phyloP scores from a whole-genome alignment of 2,797 vertebrate species.

The Chelon auratus region DNA sequence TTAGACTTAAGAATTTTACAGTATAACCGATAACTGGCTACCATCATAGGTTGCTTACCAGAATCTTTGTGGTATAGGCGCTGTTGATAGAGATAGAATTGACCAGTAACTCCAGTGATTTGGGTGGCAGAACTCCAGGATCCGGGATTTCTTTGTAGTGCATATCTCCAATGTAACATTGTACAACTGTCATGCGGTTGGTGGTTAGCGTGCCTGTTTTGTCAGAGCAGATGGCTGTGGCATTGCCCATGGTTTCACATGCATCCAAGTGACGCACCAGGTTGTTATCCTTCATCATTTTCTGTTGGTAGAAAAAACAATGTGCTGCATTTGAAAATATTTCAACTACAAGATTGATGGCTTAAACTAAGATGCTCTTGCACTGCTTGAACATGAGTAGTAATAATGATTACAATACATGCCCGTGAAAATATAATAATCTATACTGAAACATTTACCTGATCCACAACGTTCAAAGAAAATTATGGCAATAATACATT shows the following conservation, averaged over 20 bases:
- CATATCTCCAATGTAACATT: slow-evolving; percentile 89
- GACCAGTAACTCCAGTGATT: slow-evolving; percentile 90
- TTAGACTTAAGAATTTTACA: too few relatives aligned
- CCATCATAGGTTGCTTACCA: slow-evolving; percentile 85
- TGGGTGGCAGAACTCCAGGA: slow-evolving; percentile 86
- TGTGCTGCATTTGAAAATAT: background rate
- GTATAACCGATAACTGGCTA: too few relatives aligned
- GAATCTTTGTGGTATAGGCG: slow-evolving; percentile 96
- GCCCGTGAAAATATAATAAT: background rate
- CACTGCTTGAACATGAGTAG: background rate
- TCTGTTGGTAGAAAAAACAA: slow-evolving; percentile 81
- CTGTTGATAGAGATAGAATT: slow-evolving; percentile 96
- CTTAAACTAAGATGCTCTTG: background rate
- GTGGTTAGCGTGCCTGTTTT: slow-evolving; percentile 98
- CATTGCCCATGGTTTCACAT: slow-evolving; percentile 99
- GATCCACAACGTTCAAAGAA: background rate
- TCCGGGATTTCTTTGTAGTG: slow-evolving; percentile 95
- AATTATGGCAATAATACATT: background rate
- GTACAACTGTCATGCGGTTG: slow-evolving; percentile 97
- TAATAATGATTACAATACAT: background rate
- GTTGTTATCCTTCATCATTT: slow-evolving; percentile 99
- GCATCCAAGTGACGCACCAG: slow-evolving; percentile 97
- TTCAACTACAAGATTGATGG: background rate
- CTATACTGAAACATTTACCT: background rate
- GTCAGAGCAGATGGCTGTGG: slow-evolving; percentile 98